phyloP scores from a whole-genome alignment of 2,113 vertebrate genomes.

The Maccullochella peelii region DNA sequence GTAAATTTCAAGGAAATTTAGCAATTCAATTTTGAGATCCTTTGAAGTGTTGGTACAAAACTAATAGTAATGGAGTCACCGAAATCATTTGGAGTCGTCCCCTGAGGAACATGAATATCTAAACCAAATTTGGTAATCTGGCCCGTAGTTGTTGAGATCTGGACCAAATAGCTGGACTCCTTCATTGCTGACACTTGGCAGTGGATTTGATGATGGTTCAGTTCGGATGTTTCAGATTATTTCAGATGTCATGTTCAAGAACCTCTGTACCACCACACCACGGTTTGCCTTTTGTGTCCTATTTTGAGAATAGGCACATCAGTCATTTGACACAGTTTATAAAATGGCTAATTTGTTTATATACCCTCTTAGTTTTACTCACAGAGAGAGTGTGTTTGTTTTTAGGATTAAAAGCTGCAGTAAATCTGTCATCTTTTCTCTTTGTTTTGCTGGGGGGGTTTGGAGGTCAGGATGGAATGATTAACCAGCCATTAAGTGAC shows the following conservation, averaged over 20 bases:
- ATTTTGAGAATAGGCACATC: neutral
- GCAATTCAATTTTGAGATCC: neutral
- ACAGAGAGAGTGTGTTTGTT: slow-evolving; percentile 39
- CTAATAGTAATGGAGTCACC: neutral
- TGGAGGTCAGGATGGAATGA: slow-evolving; percentile 66
- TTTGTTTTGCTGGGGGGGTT: slow-evolving; percentile 64
- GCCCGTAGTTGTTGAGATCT: neutral
- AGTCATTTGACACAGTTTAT: slow-evolving; percentile 16
- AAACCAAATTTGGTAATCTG: neutral
- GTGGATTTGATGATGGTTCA: neutral
- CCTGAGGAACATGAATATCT: neutral
- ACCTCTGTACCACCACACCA: neutral
- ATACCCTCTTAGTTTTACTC: slow-evolving; percentile 23
- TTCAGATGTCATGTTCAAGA: neutral
- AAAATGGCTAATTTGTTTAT: slow-evolving; percentile 53
- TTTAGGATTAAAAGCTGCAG: slow-evolving; percentile 50
- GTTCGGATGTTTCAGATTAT: neutral
- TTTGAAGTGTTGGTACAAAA: neutral
- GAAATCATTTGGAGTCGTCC: neutral
- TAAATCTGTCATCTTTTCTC: slow-evolving; percentile 52
- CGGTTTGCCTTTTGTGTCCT: neutral
- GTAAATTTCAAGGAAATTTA: neutral
- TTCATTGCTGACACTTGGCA: neutral
- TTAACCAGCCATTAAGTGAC: slow-evolving; percentile 69
- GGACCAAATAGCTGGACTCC: neutral